phyloP scores from a whole-genome alignment of 2,113 vertebrate genomes.

The Mohoua ochrocephala region DNA sequence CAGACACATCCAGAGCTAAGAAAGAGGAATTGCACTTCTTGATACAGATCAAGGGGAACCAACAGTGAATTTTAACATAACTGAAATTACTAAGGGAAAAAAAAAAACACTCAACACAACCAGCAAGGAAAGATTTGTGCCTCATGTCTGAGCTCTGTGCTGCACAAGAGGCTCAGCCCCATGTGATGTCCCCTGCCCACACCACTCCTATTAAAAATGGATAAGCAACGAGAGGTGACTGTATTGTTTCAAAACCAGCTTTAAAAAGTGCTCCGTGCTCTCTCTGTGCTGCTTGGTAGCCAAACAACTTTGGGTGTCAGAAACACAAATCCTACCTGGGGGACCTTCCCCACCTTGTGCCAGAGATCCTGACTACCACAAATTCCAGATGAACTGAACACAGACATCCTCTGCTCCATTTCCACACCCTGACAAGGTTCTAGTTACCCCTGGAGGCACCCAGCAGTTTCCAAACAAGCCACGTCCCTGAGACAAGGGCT shows the following conservation, averaged over 20 bases:
- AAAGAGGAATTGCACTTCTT: not conserved
- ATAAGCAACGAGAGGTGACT: not conserved
- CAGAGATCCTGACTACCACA: not conserved
- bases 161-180: not conserved
- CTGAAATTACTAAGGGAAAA: not conserved
- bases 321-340: not conserved
- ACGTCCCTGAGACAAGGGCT: too few relatives aligned
- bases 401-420: not conserved
- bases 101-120: not conserved
- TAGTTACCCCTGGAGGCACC: not conserved
- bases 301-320: not conserved
- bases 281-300: not conserved
- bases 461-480: not conserved
- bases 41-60: not conserved
- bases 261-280: not conserved
- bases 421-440: not conserved
- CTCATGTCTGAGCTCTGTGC: not conserved
- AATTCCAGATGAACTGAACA: not conserved
- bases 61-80: not conserved
- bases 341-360: not conserved
- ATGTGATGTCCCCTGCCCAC: accelerated
- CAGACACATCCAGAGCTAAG: not conserved
- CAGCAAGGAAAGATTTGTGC: accelerated
- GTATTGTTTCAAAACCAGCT: not conserved
- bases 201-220: not conserved